Conservation (phyloP, 2,797 vertebrate species). For the Pseudopleuronectes americanus region DNA sequence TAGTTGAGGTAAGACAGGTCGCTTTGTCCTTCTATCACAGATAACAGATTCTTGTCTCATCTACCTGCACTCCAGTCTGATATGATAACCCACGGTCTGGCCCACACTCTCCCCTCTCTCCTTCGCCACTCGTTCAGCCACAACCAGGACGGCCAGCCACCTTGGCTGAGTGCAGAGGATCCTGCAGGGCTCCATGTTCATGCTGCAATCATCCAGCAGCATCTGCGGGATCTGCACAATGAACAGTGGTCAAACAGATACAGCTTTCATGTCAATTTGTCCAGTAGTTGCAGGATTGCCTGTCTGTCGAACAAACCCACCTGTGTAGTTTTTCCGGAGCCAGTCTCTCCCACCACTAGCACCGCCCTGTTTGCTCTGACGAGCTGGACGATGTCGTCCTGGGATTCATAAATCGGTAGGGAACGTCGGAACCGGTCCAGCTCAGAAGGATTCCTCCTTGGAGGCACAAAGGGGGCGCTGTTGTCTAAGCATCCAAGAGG, state of each 20-base stretch:
- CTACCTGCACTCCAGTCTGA: conserved; percentile 95
- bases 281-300: no score
- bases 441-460: conserved; percentile 85
- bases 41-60: no score
- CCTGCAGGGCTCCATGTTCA: conserved; percentile 87
- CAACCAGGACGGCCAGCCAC: conserved; percentile 90
- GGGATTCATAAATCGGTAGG: conserved; percentile 88
- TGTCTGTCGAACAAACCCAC: conserved; percentile 36
- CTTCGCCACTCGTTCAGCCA: conserved; percentile 95
- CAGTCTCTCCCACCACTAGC: conserved; percentile 94
- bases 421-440: conserved; percentile 89
- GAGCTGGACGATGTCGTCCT: conserved; percentile 89
- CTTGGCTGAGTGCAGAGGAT: conserved; percentile 96
- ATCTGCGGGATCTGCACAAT: conserved; percentile 93
- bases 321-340: conserved; percentile 97
- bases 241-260: neutral
- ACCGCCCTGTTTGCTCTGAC: conserved; percentile 91
- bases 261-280: no score
- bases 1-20: no score
- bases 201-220: conserved; percentile 91
- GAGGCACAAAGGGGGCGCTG: conserved; percentile 90
- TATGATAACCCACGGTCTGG: conserved; percentile 94
- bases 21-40: no score
- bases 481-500: conserved; percentile 88
- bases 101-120: conserved; percentile 93